Evolutionary conservation across 2,888 invertebrate genomes (phyloP), one percentile per base, ranked within the genome.

Genomic region (Apamea anceps): DNA sequence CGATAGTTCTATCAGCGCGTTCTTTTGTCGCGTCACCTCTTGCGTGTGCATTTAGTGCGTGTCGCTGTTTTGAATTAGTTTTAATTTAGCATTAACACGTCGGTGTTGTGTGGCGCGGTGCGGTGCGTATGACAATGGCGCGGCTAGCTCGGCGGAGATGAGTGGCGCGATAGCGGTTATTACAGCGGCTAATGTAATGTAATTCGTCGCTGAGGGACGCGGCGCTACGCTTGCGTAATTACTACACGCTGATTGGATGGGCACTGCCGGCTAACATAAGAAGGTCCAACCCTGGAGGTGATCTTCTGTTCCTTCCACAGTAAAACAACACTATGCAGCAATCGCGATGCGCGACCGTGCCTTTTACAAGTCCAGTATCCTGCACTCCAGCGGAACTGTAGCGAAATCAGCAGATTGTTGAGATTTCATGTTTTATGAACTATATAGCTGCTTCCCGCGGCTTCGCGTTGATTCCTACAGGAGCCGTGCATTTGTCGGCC

Each of bases 1-100:
- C 89, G 89, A 91, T 93, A 92, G 92, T 93, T 92, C 87, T 91
- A 92, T 91, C 90, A 86, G 88, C 76, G 77, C 84, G 85, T 91
- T 89, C 90, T 91, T 92, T 90, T 89, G 90, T 91, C 85, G 85
- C 86, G 37, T 77, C 75, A 72, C 73, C 75, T 84, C 63, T 62
- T 76, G 79, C 85, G 81, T 80, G 77, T 77, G n/a, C n/a, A n/a
- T n/a, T n/a, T n/a, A n/a, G 65, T 76, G 79, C 85, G 81, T 80
- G 77, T 77, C 77, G 80, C 77, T 82, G 71, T 74, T 85, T 84
- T 83, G 83, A 90, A 89, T 92, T 88, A 87, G 89, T 89, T 91
- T 90, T 89, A 91, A 92, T 91, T 89, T 77, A 79, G 71, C 82
- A 81, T 88, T 89, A 91, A 89, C 90, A 77, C 25, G 62, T 21